Base-by-base conservation (phyloP, 2,797 vertebrate species). In the Rhinogobio ventralis region DNA sequence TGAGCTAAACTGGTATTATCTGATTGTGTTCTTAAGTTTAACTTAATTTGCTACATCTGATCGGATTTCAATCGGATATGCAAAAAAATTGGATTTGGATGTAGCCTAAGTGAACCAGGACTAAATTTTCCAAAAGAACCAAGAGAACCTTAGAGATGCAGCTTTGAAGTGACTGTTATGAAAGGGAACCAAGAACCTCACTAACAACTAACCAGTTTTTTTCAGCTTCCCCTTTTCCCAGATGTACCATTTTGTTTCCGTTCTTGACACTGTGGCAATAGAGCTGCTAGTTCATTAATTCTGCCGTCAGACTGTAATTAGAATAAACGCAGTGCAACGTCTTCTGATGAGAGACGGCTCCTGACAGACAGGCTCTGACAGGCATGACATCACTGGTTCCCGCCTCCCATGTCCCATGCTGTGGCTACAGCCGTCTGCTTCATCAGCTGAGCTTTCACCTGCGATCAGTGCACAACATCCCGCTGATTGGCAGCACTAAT, bases 301-400 rank as follows among this genome's bases (percentile, higher is more conserved):
- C 25, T 82, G 90, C 91, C 92, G 90, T 92, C 92, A 91, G 86
- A 80, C 88, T 89, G 88, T 91, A 92, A 94, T 95, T 92, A 94
- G 90, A 92, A 93, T 68, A 73, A 72, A 81, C 53, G 25, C 42
- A 53, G 49, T 90, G 62, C 15, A 86, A 88, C 45, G 78, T 88
- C 82, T 86, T 69, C 86, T 46, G 87, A 79, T 85, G 88, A 90
- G 85, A 91, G 68, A 75, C 42, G 73, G 33, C 55, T 71, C 81
- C 86, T 92, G 90, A 92, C 90, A 93, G 91, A 86, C 83, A 77
- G 88, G 85, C 84, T 90, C 93, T 93, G 90, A 90, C 91, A 92
- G 89, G 90, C 92, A 92, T 93, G 91, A 93, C 93, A 93, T 92
- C 90, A 89, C 85, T 90, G 42, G 66, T 69, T 66, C 69, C 30